A percentile compares a stretch with the other conserved stretches of the same genome.
Evolutionary conservation across 2,797 vertebrate genomes (phyloP).

Genomic region (Schizopygopsis malacanthus): DNA sequence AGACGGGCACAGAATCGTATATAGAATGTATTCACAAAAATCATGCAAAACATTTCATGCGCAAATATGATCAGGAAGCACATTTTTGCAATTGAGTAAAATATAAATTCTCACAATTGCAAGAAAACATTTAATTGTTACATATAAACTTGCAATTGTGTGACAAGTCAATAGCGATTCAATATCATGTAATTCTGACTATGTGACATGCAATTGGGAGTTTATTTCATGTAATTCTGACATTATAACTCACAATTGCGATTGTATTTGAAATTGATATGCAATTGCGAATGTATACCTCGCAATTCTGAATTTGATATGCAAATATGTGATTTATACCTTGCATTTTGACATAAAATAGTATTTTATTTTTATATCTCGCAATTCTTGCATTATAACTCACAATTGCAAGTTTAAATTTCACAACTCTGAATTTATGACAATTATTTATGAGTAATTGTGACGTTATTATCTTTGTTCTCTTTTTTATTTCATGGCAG

Average conservation of each 20-base stretch:
- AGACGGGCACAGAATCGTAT: background rate
- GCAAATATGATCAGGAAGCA: too few relatives aligned
- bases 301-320: background rate
- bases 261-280: too few relatives aligned
- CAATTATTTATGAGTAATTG: background rate
- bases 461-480: background rate
- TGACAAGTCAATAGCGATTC: background rate
- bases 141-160: background rate
- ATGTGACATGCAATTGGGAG: background rate
- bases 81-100: too few relatives aligned
- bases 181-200: background rate
- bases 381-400: background rate
- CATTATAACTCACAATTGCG: background rate
- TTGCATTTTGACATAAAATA: too few relatives aligned
- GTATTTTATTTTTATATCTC: too few relatives aligned
- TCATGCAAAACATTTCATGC: background rate
- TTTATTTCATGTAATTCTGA: background rate
- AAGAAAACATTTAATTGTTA: background rate
- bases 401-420: background rate
- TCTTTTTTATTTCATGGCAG: too few relatives aligned
- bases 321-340: too few relatives aligned
- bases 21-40: background rate
- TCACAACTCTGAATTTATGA: background rate
- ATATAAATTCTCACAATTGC: background rate
- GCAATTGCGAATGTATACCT: background rate